phyloP scores from a whole-genome alignment of 2,888 invertebrate species.

The Tenthredo amoena region DNA sequence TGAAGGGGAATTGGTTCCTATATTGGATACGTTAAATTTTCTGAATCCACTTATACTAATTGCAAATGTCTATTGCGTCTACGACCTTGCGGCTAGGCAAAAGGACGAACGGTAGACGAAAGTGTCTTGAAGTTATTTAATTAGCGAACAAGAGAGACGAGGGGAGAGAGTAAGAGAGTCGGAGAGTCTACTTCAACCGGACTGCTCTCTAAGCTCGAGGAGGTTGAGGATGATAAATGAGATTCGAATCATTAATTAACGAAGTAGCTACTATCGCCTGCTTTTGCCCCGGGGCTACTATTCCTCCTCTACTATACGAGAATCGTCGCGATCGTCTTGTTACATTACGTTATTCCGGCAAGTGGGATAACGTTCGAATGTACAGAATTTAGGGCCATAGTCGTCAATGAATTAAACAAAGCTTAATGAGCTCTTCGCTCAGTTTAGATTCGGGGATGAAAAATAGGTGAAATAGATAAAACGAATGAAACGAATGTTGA shows the following conservation, averaged over 20 bases:
- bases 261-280: slow-evolving; percentile 53
- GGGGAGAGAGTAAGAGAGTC: neutral
- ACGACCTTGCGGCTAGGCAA: slow-evolving; percentile 55
- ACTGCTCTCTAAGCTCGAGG: neutral
- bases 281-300: slow-evolving; percentile 17
- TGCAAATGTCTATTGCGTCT: slow-evolving; percentile 66
- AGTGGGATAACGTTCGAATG: too few species aligned
- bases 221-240: slow-evolving; percentile 67
- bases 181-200: slow-evolving; percentile 48
- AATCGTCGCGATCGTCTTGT: neutral
- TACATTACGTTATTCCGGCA: neutral
- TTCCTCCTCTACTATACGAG: neutral
- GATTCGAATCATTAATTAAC: slow-evolving; percentile 72
- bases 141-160: slow-evolving; percentile 59
- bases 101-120: slow-evolving; percentile 6
- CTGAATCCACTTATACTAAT: slow-evolving; percentile 65
- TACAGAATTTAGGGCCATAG: too few species aligned
- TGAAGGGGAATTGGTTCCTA: neutral
- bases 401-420: too few species aligned
- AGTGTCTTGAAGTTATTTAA: slow-evolving; percentile 75
- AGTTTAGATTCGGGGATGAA: neutral
- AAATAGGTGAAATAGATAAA: neutral
- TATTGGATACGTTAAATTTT: slow-evolving; percentile 67
- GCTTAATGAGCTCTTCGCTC: too few species aligned
- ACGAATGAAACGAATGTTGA: neutral